Conservation (phyloP, 1,140 invertebrate species). For the Meloidogyne floridensis region DNA sequence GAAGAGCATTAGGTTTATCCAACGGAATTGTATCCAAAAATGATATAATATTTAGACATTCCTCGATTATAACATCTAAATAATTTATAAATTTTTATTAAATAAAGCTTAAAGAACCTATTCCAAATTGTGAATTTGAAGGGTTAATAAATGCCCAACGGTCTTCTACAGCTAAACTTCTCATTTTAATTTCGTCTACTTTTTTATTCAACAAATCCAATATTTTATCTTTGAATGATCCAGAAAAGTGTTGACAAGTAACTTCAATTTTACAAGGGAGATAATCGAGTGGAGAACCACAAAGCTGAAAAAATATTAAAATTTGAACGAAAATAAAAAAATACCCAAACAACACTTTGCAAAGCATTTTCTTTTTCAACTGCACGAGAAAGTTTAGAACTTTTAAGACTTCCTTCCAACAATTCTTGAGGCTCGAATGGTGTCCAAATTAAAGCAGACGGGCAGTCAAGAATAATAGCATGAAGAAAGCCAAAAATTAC, state of each 20-base stretch:
- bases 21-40: constrained; percentile 40
- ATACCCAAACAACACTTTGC: constrained; percentile 26
- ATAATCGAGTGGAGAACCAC: constrained; percentile 50
- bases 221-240: constrained; percentile 30
- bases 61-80: constrained; percentile 47
- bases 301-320: constrained; percentile 36
- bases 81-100: background rate
- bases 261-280: constrained; percentile 40
- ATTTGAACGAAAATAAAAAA: background rate
- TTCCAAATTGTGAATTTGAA: constrained; percentile 40
- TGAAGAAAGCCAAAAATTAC: constrained; percentile 50
- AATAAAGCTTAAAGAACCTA: constrained; percentile 29
- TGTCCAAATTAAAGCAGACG: constrained; percentile 54
- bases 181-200: constrained; percentile 48
- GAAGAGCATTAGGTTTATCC: constrained; percentile 32
- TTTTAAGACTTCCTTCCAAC: constrained; percentile 20
- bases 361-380: constrained; percentile 20
- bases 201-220: constrained; percentile 31
- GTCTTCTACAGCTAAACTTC: constrained; percentile 47
- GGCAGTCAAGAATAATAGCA: constrained; percentile 54
- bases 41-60: constrained; percentile 43
- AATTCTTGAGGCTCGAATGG: constrained; percentile 36
- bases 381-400: background rate
- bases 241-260: constrained; percentile 43
- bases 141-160: constrained; percentile 52